These are phyloP conservation scores for Eurois occulta DNA, from an alignment of 2,888 invertebrate species.

Conservation along the genomic window DNA sequence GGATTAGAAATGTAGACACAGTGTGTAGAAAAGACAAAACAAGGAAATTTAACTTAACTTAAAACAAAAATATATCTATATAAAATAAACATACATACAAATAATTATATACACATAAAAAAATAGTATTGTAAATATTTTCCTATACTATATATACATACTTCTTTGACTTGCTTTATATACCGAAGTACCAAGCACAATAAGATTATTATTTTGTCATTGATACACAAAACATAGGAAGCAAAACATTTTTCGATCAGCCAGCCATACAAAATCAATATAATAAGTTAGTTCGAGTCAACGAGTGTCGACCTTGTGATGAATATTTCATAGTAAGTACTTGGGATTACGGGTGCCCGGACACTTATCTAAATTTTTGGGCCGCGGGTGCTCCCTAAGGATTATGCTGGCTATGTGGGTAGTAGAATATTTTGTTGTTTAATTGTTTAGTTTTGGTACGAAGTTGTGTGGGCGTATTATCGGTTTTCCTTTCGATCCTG, in stretches of 20 bases:
- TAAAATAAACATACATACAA: too few species aligned
- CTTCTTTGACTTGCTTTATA: too few species aligned
- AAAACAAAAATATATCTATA: too few species aligned
- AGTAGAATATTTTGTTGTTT: conserved; percentile 48
- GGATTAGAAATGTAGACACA: too few species aligned
- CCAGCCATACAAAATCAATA: conserved; percentile 47
- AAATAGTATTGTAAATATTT: too few species aligned
- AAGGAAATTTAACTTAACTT: too few species aligned
- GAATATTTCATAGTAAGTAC: conserved; percentile 54
- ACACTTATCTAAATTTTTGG: conserved; percentile 54
- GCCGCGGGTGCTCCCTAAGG: conserved; percentile 34
- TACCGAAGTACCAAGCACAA: neutral
- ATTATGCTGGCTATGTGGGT: conserved; percentile 41
- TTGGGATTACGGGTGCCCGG: conserved; percentile 29
- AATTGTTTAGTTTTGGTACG: conserved; percentile 38
- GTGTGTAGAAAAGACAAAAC: too few species aligned
- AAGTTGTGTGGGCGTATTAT: conserved; percentile 26
- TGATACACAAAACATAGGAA: neutral
- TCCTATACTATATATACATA: too few species aligned
- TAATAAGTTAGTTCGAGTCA: conserved; percentile 38
- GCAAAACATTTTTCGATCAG: conserved; percentile 8
- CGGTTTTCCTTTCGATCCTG: conserved; percentile 3
- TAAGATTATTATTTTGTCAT: neutral
- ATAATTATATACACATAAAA: too few species aligned
- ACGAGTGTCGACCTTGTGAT: conserved; percentile 48